Conservation (phyloP, 2,797 vertebrate genomes). For the Luscinia megarhynchos region DNA sequence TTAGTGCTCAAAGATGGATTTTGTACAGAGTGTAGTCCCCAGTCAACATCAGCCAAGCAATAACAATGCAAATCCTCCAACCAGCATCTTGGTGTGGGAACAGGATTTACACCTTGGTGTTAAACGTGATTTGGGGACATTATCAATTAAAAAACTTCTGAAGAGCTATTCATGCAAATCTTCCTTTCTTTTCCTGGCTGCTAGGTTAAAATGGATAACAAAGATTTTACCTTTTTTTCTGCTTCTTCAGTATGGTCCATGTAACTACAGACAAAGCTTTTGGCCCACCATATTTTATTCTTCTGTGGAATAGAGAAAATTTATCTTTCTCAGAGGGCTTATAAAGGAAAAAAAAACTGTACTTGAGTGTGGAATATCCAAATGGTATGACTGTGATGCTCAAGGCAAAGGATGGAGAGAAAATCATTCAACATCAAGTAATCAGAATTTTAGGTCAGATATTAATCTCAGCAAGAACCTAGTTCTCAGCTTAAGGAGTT, state of each 20-base stretch:
- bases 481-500: background rate
- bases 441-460: background rate
- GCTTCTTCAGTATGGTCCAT: background rate
- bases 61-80: background rate
- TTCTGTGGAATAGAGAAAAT: background rate
- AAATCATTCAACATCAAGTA: background rate
- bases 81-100: background rate
- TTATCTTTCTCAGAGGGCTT: background rate
- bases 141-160: background rate
- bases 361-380: background rate
- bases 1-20: background rate
- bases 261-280: background rate
- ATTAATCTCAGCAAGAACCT: rapidly evolving
- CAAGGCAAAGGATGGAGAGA: background rate
- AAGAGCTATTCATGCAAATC: background rate
- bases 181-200: background rate
- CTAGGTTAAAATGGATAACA: background rate
- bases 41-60: rapidly evolving
- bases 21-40: background rate
- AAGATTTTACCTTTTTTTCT: background rate
- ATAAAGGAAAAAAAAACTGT: background rate
- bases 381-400: background rate
- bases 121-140: background rate
- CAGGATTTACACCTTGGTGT: background rate
- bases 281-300: background rate